Evolutionary conservation across 2,888 invertebrate genomes (phyloP).

Genomic region (Graphium colonna): DNA sequence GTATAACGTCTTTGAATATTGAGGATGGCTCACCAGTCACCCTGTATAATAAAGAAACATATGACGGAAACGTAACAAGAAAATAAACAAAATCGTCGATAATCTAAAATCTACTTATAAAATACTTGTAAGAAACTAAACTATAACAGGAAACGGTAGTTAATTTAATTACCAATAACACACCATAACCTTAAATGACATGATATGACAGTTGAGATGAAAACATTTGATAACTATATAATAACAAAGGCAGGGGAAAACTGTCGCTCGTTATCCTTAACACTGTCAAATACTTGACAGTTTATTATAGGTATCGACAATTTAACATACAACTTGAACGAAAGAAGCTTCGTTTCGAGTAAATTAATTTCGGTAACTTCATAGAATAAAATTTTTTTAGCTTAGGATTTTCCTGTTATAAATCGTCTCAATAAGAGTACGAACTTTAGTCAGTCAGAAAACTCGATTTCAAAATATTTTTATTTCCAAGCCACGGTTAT

Average conservation of each 20-base stretch:
- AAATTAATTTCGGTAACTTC: background rate
- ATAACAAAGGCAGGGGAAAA: constrained; percentile 17
- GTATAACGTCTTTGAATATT: too few species aligned
- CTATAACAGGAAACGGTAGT: background rate
- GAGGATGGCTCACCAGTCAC: too few species aligned
- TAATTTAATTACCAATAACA: constrained; percentile 16
- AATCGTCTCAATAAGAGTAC: too few species aligned
- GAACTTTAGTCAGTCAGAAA: too few species aligned
- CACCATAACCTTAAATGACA: constrained; percentile 3
- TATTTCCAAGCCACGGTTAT: background rate
- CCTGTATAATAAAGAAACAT: too few species aligned
- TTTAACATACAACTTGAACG: background rate
- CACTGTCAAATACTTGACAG: background rate
- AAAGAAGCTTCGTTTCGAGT: background rate
- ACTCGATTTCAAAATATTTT: background rate
- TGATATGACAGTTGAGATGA: constrained; percentile 8
- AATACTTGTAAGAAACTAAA: too few species aligned
- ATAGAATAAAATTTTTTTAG: too few species aligned
- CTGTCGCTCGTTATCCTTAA: constrained; percentile 11
- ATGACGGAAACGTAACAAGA: too few species aligned
- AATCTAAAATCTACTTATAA: too few species aligned
- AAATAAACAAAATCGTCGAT: too few species aligned
- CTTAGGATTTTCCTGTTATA: too few species aligned
- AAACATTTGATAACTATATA: constrained; percentile 19
- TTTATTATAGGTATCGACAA: constrained; percentile 1